Evolutionary conservation across 2,797 vertebrate genomes (phyloP).

Genomic region (Enoplosus armatus): DNA sequence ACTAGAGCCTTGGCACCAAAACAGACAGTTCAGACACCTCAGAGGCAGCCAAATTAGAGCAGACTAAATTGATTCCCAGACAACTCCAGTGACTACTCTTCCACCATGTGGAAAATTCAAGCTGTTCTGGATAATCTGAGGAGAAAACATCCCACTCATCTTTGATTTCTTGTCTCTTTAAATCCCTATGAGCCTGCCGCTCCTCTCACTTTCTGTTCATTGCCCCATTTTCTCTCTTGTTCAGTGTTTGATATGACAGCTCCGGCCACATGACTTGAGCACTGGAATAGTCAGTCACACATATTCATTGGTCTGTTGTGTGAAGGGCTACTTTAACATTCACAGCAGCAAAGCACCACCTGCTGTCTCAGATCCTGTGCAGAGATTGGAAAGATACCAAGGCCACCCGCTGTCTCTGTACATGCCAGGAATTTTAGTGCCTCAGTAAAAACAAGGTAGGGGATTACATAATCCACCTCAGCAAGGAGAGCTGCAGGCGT

Average conservation of each 20-base stretch:
- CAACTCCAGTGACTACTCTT: not conserved
- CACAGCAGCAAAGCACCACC: conserved; percentile 56
- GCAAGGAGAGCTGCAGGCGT: conserved; percentile 28
- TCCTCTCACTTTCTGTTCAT: not conserved
- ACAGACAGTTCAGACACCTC: not conserved
- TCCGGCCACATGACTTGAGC: conserved; percentile 39
- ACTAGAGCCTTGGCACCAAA: conserved; percentile 5
- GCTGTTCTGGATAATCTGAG: not conserved
- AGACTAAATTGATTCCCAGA: not conserved
- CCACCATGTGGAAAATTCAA: not conserved
- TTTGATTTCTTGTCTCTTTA: not conserved
- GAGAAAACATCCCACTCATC: not conserved
- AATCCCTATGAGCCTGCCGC: not conserved
- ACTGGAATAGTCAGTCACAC: not conserved
- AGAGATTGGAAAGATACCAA: conserved; percentile 40
- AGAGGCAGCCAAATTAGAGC: not conserved
- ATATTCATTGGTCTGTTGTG: conserved; percentile 11
- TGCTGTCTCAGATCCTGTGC: conserved; percentile 52
- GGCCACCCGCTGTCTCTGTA: conserved; percentile 10
- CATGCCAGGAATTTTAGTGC: conserved; percentile 60
- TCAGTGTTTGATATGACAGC: conserved; percentile 44
- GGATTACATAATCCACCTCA: conserved; percentile 53
- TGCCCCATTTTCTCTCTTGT: not conserved
- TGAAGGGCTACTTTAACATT: conserved; percentile 28
- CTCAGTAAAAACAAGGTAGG: conserved; percentile 27